phyloP scores from a whole-genome alignment of 2,797 vertebrate species.

The Chaunax sp. region DNA sequence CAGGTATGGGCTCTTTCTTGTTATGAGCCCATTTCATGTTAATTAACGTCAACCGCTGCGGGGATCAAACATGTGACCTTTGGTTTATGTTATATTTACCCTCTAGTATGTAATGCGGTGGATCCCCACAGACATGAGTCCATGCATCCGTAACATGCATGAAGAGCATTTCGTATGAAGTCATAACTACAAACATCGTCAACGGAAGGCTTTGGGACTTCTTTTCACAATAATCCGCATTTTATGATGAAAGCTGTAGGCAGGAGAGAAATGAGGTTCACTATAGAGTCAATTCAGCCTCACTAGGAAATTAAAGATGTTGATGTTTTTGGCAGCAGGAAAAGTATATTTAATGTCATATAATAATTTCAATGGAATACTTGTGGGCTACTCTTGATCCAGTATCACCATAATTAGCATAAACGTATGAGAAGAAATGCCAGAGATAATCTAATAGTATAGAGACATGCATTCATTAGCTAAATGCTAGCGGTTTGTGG shows the following conservation, averaged over 20 bases:
- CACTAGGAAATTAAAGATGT: too few relatives aligned
- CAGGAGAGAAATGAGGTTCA: not conserved
- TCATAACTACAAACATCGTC: too few relatives aligned
- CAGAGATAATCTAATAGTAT: too few relatives aligned
- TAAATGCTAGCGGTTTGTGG: too few relatives aligned
- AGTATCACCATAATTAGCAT: constrained; percentile 52
- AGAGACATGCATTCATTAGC: too few relatives aligned
- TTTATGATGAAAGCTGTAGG: not conserved
- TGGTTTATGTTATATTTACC: constrained; percentile 34
- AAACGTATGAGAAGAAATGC: constrained; percentile 56
- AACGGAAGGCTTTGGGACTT: not conserved
- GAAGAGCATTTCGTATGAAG: not conserved
- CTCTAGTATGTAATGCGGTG: not conserved
- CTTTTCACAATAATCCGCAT: not conserved
- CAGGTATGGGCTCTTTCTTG: constrained; percentile 42
- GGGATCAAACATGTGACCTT: constrained; percentile 41
- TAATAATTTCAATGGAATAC: not conserved
- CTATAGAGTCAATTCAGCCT: too few relatives aligned
- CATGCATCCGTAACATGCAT: not conserved
- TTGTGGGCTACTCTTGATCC: constrained; percentile 41
- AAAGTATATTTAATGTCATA: constrained; percentile 15
- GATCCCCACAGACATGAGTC: not conserved
- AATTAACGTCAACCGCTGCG: constrained; percentile 37
- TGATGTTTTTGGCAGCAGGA: too few relatives aligned
- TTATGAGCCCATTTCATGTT: constrained; percentile 32